Base-by-base conservation (phyloP, 2,888 invertebrate species). In the Drosophila neoperkinsi region DNA sequence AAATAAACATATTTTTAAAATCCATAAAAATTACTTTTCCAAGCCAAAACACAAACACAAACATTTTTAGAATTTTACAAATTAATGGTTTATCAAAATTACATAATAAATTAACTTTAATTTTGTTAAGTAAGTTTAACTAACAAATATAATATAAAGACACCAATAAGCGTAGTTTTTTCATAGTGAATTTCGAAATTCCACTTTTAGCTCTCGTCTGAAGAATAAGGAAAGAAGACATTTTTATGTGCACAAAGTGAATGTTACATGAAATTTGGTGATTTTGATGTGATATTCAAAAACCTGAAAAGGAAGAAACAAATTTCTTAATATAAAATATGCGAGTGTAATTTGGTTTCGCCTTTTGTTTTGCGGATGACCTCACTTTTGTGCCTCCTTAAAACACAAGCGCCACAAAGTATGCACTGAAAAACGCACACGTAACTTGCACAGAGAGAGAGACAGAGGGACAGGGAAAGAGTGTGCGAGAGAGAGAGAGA, bases 381-480 rank as follows among this genome's bases (percentile, higher is more conserved):
- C 70, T 79, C 75, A 79, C 66, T 46, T 49, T 65, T 70, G 62
- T 55, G 49, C 13, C 33, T 33, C n/a, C 38, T 49, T 30, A 28
- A 33, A n/a, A 50, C 41, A 50, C 34, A 11, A 46, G 9, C 41
- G 59, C 56, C 74, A 18, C 53, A 55, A 79, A 74, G 68, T 68
- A 57, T 79, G 63, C 61, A 62, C 3, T 25, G 30, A 18, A 51
- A 67, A 62, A 50, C 31, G 55, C 52, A 31, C 41, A 56, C 70
- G 52, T 18, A 60, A 25, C 52, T n/a, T 33, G 33, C 52, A 50
- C 21, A 13, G 7, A 2, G 16, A 16, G 13, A 0, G 4, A 13
- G 34, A 16, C n/a, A 33, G 46, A 25, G 25, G 28, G 7, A 10
- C 38, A n/a, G 21, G 11, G 1, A n/a, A 33, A 13, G 33, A 33